Percentiles rank a stretch among this genome's conserved stretches.
Conservation (phyloP, 2,797 vertebrate genomes). For the Garrulus glandarius region DNA sequence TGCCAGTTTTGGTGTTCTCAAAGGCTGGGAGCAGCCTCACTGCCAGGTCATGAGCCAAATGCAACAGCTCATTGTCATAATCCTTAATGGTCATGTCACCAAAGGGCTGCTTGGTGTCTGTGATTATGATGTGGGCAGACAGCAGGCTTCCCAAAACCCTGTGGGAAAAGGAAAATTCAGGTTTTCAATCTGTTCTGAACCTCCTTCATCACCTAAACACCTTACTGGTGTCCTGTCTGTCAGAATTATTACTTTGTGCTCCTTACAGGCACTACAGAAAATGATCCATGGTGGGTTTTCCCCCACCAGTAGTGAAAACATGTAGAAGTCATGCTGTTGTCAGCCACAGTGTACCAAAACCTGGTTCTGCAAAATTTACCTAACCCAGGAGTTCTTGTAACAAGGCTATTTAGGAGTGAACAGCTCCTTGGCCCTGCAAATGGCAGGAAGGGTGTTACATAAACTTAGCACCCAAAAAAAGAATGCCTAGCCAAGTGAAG, state of each 20-base stretch:
- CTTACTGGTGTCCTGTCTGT: fast-evolving
- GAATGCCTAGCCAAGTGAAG: neutral
- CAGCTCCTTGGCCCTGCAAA: neutral
- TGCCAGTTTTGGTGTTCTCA: conserved; percentile 96
- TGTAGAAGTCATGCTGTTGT: fast-evolving
- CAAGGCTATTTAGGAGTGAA: neutral
- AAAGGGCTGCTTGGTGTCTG: conserved; percentile 92
- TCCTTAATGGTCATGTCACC: conserved; percentile 87
- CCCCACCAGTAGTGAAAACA: neutral
- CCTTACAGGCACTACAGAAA: neutral
- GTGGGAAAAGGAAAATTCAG: neutral
- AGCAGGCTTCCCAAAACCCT: conserved; percentile 96
- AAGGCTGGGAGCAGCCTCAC: conserved; percentile 95
- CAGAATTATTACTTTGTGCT: neutral
- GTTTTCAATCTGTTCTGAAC: neutral
- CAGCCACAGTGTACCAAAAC: neutral
- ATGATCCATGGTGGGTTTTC: neutral
- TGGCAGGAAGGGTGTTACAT: fast-evolving
- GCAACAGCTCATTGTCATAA: conserved; percentile 92
- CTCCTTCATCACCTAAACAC: neutral
- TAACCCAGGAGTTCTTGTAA: neutral
- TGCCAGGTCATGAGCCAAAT: conserved; percentile 93
- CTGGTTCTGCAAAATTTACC: neutral
- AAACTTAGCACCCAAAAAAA: neutral
- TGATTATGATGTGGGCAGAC: conserved; percentile 95